Evolutionary conservation across 2,888 invertebrate genomes (phyloP).

Genomic region (Seira ritae): DNA sequence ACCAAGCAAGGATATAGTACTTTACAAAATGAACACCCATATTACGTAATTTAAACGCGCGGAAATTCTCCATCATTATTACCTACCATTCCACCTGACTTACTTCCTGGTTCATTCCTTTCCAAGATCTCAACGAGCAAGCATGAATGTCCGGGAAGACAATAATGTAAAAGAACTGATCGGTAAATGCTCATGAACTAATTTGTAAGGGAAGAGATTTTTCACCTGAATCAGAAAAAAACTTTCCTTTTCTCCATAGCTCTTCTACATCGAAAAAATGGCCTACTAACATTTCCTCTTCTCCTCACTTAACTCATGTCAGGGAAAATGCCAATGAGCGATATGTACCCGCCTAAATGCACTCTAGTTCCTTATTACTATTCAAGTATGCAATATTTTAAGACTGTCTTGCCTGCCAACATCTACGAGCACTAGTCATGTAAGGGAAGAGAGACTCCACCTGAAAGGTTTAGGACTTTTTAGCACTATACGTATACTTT

Average conservation of each 20-base stretch:
- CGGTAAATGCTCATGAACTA: background rate
- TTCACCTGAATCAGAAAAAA: background rate
- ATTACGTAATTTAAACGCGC: background rate
- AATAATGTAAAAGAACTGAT: background rate
- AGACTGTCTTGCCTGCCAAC: background rate
- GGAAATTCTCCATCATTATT: background rate
- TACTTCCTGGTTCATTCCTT: background rate
- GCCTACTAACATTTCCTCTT: slow-evolving; percentile 64
- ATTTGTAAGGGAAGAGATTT: background rate
- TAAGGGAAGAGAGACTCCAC: too few species aligned
- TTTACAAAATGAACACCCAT: too few species aligned
- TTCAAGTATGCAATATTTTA: background rate
- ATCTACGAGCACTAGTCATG: too few species aligned
- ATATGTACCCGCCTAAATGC: background rate
- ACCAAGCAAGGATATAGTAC: too few species aligned
- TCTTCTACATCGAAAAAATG: slow-evolving; percentile 34
- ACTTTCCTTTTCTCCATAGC: background rate
- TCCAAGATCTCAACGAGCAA: too few species aligned
- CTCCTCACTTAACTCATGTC: background rate
- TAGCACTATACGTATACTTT: too few species aligned
- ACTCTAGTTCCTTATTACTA: background rate
- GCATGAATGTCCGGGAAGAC: too few species aligned
- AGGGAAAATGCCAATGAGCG: slow-evolving; percentile 49
- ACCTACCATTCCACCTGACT: background rate
- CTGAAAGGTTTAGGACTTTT: too few species aligned